Conservation (phyloP, 2,797 vertebrate species). For the Galago senegalensis region DNA sequence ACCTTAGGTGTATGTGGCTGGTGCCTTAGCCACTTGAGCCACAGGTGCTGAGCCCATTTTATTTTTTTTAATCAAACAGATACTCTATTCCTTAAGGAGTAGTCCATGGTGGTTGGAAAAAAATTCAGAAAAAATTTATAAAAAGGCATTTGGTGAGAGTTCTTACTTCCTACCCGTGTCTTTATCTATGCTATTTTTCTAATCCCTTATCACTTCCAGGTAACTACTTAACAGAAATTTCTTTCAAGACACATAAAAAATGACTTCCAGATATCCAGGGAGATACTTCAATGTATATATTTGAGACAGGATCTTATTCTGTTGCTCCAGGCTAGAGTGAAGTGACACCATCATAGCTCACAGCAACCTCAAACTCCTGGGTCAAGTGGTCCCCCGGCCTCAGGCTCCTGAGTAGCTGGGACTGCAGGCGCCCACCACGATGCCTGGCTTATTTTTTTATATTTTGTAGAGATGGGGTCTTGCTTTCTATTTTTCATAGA, state of each 20-base stretch:
- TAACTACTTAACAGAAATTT: not conserved
- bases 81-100: not conserved
- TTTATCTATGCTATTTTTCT: not conserved
- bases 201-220: not conserved
- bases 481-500: not conserved
- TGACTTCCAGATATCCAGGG: not conserved
- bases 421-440: not conserved
- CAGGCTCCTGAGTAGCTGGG: not conserved
- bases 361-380: not conserved
- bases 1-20: no score
- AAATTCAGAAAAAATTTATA: not conserved
- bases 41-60: not conserved
- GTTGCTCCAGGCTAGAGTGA: not conserved
- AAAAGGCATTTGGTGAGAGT: constrained; percentile 9
- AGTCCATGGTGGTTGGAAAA: not conserved
- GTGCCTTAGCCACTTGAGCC: no score
- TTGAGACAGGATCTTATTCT: not conserved
- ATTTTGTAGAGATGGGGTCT: not conserved
- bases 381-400: not conserved
- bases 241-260: not conserved
- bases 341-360: not conserved
- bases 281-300: not conserved
- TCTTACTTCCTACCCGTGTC: not conserved
- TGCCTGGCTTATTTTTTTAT: not conserved
- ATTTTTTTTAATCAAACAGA: constrained; percentile 20